These are phyloP conservation scores for Orius laevigatus DNA, from an alignment of 1,140 invertebrate species.

Conservation along the genomic window DNA sequence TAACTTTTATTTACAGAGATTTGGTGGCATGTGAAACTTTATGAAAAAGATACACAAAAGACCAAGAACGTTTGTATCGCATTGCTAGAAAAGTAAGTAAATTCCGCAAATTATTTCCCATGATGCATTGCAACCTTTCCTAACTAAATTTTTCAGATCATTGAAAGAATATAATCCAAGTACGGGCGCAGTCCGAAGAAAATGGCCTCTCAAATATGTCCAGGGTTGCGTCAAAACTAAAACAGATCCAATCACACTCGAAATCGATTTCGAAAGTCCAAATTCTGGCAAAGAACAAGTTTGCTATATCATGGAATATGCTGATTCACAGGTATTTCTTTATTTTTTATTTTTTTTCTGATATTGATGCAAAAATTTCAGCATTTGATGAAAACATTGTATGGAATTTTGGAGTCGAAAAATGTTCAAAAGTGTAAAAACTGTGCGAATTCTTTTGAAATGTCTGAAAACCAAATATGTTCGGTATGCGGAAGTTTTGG, in stretches of 20 bases:
- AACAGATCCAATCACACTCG: slow-evolving; percentile 32
- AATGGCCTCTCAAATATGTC: slow-evolving; percentile 38
- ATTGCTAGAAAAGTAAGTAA: slow-evolving; percentile 7
- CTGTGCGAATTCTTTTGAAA: too few relatives aligned
- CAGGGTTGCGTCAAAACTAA: slow-evolving; percentile 34
- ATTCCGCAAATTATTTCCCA: background rate
- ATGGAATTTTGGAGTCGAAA: background rate
- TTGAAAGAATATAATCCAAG: slow-evolving; percentile 29
- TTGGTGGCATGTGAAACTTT: slow-evolving; percentile 7
- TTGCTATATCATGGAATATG: slow-evolving; percentile 35
- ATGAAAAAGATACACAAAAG: background rate
- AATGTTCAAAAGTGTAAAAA: too few relatives aligned
- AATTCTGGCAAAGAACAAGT: slow-evolving; percentile 35
- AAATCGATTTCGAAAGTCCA: slow-evolving; percentile 42
- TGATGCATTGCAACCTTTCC: background rate
- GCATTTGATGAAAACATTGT: too few relatives aligned
- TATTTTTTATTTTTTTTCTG: too few relatives aligned
- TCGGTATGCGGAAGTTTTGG: too few relatives aligned
- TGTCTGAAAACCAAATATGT: too few relatives aligned
- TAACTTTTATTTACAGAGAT: too few relatives aligned
- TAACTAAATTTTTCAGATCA: slow-evolving; percentile 18
- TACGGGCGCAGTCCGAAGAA: slow-evolving; percentile 32
- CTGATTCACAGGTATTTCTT: slow-evolving; percentile 38
- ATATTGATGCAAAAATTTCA: too few relatives aligned
- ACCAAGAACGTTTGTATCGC: slow-evolving; percentile 6